Percentiles rank a stretch among this genome's conserved stretches.
These are phyloP conservation scores for Pogonus chalceus DNA, from an alignment of 1,140 invertebrate genomes.

Conservation along the genomic window DNA sequence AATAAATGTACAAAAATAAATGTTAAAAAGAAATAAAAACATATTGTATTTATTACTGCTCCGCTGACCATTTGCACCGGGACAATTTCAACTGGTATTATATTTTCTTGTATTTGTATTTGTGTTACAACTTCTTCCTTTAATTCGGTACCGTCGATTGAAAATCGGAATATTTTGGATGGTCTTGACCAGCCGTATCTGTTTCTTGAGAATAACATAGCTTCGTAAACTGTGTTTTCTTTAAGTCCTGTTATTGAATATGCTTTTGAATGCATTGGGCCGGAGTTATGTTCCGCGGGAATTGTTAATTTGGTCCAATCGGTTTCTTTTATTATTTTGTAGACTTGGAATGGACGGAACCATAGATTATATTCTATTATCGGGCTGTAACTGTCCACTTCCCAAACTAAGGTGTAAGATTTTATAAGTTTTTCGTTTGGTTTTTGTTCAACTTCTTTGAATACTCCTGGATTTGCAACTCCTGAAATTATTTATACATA, in stretches of 20 bases:
- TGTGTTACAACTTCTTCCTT: slow-evolving; percentile 30
- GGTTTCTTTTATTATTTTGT: slow-evolving; percentile 32
- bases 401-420: slow-evolving; percentile 60
- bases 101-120: slow-evolving; percentile 22
- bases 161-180: slow-evolving; percentile 51
- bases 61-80: background rate
- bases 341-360: slow-evolving; percentile 42
- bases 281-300: slow-evolving; percentile 48
- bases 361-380: slow-evolving; percentile 61
- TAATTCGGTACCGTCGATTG: slow-evolving; percentile 44
- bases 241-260: slow-evolving; percentile 56
- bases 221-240: slow-evolving; percentile 57
- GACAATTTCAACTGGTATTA: slow-evolving; percentile 16
- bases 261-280: slow-evolving; percentile 53
- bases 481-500: slow-evolving; percentile 29
- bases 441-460: slow-evolving; percentile 42
- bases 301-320: slow-evolving; percentile 58
- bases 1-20: background rate
- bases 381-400: slow-evolving; percentile 63
- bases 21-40: background rate
- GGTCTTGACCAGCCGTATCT: slow-evolving; percentile 58
- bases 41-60: background rate
- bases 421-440: slow-evolving; percentile 29
- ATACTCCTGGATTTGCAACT: slow-evolving; percentile 47
- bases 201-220: slow-evolving; percentile 56